Evolutionary conservation across 2,888 invertebrate genomes (phyloP), one percentile per base, ranked within the genome.

Genomic region (Watsonalla cultraria): DNA sequence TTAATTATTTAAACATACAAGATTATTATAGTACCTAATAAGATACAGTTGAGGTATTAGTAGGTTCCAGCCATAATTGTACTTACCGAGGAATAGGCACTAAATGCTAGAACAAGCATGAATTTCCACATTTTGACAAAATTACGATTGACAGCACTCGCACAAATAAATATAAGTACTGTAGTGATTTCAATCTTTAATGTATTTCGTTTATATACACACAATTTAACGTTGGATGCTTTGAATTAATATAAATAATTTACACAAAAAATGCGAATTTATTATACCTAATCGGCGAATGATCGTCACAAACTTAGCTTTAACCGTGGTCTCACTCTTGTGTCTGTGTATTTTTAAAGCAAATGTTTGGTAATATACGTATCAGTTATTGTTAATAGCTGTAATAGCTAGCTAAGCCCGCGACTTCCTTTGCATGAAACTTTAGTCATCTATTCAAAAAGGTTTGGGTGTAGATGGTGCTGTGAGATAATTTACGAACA

Each of bases 11-110:
- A 24, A 45, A 48, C 2, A 13, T 13, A n/a, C 4, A 50, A 45
- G 13, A n/a, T 35, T 5, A 51, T 15, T 6, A 4, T 45, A 45
- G 13, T 6, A 45, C 37, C 15, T 24, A 62, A 65, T n/a, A n/a
- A n/a, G n/a, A n/a, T 54, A 58, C 37, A 52, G 62, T 34, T 52
- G 51, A 50, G 55, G 46, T 53, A 24, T 1, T 54, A 49, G 48
- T 55, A 51, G 45, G 47, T 47, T 54, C 48, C 53, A 52, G 39
- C 49, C 8, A 65, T 51, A 24, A 45, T 39, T 53, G 51, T 57
- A 72, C 70, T 70, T 56, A 74, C 74, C 47, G 54, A 57, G 33
- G 51, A 58, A 54, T 57, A 56, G 24, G 55, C 54, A 42, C 59
- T 61, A 15, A 70, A 11, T 48, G 57, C 56, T 9, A 62, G 54